Conservation (phyloP, 2,888 invertebrate genomes). For the Drosophila borborema region DNA sequence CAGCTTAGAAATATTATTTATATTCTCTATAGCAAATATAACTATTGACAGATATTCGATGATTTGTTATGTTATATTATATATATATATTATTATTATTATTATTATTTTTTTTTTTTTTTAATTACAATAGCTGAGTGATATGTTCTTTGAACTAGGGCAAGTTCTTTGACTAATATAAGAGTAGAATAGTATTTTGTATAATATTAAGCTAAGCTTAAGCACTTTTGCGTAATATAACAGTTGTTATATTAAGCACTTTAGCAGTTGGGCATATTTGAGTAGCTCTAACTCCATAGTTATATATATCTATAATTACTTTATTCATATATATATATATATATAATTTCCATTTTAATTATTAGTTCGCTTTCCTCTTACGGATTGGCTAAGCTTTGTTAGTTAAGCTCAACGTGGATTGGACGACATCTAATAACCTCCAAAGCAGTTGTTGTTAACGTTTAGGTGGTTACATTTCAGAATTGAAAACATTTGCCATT, state of each 20-base stretch:
- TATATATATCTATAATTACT: not conserved
- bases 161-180: constrained; percentile 3
- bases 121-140: not conserved
- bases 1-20: not conserved
- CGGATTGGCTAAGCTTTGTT: not conserved
- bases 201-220: not conserved
- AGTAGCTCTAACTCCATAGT: not conserved
- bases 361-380: not conserved
- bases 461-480: constrained; percentile 35
- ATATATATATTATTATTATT: too few relatives aligned
- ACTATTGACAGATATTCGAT: too few relatives aligned
- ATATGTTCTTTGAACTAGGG: not conserved
- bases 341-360: not conserved
- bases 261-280: not conserved
- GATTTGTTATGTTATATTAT: too few relatives aligned
- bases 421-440: constrained; percentile 39
- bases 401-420: not conserved
- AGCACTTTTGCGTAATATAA: not conserved
- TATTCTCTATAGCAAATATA: too few relatives aligned
- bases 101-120: too few relatives aligned
- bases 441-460: constrained; percentile 6
- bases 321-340: not conserved
- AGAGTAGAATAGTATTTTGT: not conserved
- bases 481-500: constrained; percentile 56
- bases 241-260: not conserved